Evolutionary conservation across 2,113 vertebrate genomes (phyloP).

Genomic region (Corvus moneduloides): DNA sequence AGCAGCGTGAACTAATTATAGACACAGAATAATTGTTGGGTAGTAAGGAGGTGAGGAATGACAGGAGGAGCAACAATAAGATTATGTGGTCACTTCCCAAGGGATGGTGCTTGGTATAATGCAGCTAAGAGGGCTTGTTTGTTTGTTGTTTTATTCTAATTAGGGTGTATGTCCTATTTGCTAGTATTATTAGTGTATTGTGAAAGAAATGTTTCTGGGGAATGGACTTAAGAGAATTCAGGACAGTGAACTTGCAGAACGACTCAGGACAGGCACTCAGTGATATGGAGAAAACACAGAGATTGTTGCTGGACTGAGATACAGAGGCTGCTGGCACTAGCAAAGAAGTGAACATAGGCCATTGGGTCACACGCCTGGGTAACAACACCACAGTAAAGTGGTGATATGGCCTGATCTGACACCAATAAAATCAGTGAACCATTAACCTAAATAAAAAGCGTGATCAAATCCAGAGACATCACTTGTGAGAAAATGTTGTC

Average conservation of each 20-base stretch:
- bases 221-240: neutral
- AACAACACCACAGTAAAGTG: neutral
- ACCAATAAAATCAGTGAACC: neutral
- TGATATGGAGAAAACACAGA: neutral
- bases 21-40: neutral
- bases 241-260: neutral
- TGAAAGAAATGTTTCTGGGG: neutral
- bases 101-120: neutral
- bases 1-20: slow-evolving; percentile 41
- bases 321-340: neutral
- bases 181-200: neutral
- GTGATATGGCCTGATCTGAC: neutral
- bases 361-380: neutral
- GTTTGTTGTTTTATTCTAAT: slow-evolving; percentile 52
- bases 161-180: neutral
- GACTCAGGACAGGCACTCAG: neutral
- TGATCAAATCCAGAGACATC: neutral
- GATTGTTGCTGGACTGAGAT: neutral
- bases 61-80: slow-evolving; percentile 2
- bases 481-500: neutral
- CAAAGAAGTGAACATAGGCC: neutral
- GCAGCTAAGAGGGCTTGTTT: neutral
- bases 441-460: neutral
- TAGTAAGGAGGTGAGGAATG: neutral
- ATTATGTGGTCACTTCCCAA: slow-evolving; percentile 32